Evolutionary conservation across 2,888 invertebrate species (phyloP).

Genomic region (Lutraria lutraria): DNA sequence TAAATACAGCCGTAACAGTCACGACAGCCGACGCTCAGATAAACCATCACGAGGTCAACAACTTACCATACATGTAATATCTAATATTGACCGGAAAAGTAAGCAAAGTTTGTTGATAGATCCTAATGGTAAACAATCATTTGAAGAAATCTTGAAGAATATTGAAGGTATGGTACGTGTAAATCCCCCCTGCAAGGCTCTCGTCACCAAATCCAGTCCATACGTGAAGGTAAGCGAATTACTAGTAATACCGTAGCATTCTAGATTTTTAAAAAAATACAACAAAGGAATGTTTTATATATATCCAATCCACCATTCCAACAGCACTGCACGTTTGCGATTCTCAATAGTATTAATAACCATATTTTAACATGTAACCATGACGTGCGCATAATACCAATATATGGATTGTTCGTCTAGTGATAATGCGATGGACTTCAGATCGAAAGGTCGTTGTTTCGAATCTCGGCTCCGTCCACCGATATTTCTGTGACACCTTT

Average conservation of each 20-base stretch:
- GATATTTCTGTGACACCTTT: too few species aligned
- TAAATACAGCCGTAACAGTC: constrained; percentile 49
- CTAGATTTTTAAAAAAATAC: too few species aligned
- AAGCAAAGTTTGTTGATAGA: constrained; percentile 52
- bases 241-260: neutral
- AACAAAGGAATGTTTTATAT: too few species aligned
- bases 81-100: constrained; percentile 47
- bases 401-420: too few species aligned
- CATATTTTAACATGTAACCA: too few species aligned
- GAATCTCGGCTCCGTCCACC: too few species aligned
- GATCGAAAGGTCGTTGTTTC: too few species aligned
- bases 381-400: too few species aligned
- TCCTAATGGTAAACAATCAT: constrained; percentile 45
- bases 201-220: constrained; percentile 40
- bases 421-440: too few species aligned
- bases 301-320: too few species aligned
- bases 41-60: constrained; percentile 43
- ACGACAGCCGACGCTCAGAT: constrained; percentile 51
- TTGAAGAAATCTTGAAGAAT: constrained; percentile 51
- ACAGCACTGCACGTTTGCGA: too few species aligned
- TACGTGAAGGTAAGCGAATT: constrained; percentile 50
- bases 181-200: constrained; percentile 41
- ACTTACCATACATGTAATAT: constrained; percentile 43
- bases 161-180: constrained; percentile 50
- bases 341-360: too few species aligned